These are phyloP conservation scores for Poeciliopsis occidentalis DNA, from an alignment of 2,113 vertebrate genomes.

Conservation along the genomic window DNA sequence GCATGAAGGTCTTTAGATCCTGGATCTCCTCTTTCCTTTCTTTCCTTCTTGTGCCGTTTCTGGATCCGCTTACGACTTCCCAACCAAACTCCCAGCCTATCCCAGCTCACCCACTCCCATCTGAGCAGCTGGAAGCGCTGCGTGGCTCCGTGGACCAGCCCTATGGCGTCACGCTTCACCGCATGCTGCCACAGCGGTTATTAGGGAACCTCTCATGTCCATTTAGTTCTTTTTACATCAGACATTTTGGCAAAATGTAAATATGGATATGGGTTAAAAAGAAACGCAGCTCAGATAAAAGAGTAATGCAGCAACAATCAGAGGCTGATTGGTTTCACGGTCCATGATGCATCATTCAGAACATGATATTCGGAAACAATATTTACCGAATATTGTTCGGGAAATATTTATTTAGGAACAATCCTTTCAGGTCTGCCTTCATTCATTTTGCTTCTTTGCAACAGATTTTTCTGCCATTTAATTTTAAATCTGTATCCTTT, in stretches of 20 bases:
- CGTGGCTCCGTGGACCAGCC: slow-evolving; percentile 51
- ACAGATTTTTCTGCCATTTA: no score
- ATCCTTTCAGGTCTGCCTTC: no score
- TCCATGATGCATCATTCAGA: no score
- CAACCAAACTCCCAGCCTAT: slow-evolving; percentile 81
- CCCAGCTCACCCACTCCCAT: slow-evolving; percentile 79
- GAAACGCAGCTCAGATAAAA: no score
- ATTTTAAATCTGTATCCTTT: no score
- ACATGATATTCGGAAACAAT: no score
- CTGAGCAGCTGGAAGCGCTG: slow-evolving; percentile 40
- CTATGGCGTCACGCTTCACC: slow-evolving; percentile 46
- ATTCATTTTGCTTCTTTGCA: no score
- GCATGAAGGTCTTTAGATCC: neutral
- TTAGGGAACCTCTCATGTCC: neutral
- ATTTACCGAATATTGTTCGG: no score
- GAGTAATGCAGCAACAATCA: no score
- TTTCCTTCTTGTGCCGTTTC: slow-evolving; percentile 20
- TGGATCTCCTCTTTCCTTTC: neutral
- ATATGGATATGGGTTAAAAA: neutral
- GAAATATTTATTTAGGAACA: no score
- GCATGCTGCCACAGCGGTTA: slow-evolving; percentile 6
- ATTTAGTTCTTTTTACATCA: neutral
- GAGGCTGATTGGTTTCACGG: no score
- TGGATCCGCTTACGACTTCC: slow-evolving; percentile 54
- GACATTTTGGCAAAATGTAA: neutral